Evolutionary conservation across 2,888 invertebrate species (phyloP).

Genomic region (Lasioglossum malachurum): DNA sequence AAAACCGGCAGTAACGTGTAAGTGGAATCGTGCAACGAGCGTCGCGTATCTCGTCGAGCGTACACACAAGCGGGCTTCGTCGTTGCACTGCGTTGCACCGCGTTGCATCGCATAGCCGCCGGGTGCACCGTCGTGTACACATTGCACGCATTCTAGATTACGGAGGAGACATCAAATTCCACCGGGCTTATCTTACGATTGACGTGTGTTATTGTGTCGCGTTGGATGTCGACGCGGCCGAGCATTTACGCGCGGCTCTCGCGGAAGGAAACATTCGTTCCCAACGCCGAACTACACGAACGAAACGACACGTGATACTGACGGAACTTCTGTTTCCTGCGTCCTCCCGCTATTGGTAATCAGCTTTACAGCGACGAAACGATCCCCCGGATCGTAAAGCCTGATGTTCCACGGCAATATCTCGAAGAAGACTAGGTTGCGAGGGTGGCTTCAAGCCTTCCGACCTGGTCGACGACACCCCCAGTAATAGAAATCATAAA

Average conservation of each 20-base stretch:
- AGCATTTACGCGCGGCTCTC: constrained; percentile 34
- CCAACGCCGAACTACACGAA: constrained; percentile 9
- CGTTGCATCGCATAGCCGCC: background rate
- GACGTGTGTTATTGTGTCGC: constrained; percentile 33
- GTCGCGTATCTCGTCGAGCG: constrained; percentile 56
- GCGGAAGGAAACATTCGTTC: constrained; percentile 44
- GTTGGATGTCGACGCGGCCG: constrained; percentile 7
- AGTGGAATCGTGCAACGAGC: constrained; percentile 62
- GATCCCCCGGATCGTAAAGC: constrained; percentile 57
- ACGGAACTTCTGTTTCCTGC: constrained; percentile 36
- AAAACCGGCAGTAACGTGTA: constrained; percentile 57
- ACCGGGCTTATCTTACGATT: constrained; percentile 65
- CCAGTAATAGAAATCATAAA: background rate
- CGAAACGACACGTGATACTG: constrained; percentile 32
- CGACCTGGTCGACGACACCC: background rate
- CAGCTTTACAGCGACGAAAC: constrained; percentile 75
- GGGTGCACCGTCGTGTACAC: constrained; percentile 35
- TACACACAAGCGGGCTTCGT: constrained; percentile 1
- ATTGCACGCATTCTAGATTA: constrained; percentile 70
- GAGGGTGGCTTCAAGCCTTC: background rate
- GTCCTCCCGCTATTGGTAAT: constrained; percentile 61
- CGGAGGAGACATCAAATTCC: constrained; percentile 73
- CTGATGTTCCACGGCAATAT: constrained; percentile 6
- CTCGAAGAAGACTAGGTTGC: background rate
- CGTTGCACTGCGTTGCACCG: background rate